A percentile compares a stretch with the other conserved stretches of the same genome.
phyloP scores from a whole-genome alignment of 23 tunicate species.

The Trididemnum nubilum region DNA sequence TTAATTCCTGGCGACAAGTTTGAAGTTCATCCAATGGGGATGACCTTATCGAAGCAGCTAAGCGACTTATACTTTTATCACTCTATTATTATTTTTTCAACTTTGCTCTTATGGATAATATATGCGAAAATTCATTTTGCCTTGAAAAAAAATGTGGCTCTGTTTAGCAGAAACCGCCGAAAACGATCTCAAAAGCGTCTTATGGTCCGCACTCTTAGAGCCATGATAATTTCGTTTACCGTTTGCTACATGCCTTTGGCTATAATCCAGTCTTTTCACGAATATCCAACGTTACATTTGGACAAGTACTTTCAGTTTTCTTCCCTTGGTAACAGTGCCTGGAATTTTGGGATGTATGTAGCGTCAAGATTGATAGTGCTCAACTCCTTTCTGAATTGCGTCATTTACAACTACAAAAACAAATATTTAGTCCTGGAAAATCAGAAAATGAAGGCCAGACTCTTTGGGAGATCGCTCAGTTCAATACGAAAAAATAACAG shows the following conservation, averaged over 20 bases:
- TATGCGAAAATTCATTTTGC: slow-evolving; percentile 4
- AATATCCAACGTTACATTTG: neutral
- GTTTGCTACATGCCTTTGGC: slow-evolving; percentile 25
- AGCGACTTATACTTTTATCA: slow-evolving; percentile 14
- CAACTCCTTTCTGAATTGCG: slow-evolving; percentile 21
- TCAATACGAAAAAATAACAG: neutral
- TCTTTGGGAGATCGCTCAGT: neutral
- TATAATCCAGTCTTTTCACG: slow-evolving; percentile 23
- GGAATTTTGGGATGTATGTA: slow-evolving; percentile 23
- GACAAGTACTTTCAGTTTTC: neutral
- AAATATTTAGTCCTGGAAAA: slow-evolving; percentile 1
- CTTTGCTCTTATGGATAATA: neutral
- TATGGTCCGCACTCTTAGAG: neutral
- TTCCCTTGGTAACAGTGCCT: neutral
- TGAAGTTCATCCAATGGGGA: slow-evolving; percentile 40
- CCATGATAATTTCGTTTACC: slow-evolving; percentile 17
- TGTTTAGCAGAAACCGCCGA: neutral
- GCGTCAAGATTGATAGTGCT: slow-evolving; percentile 27
- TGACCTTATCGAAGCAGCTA: slow-evolving; percentile 38
- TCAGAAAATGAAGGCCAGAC: neutral
- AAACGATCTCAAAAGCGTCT: neutral
- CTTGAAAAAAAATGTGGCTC: slow-evolving; percentile 3
- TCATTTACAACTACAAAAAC: slow-evolving; percentile 30
- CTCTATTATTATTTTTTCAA: neutral
- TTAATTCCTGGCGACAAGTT: slow-evolving; percentile 17